Evolutionary conservation across 2,797 vertebrate species (phyloP).

Genomic region (Sebastes aleutianus): DNA sequence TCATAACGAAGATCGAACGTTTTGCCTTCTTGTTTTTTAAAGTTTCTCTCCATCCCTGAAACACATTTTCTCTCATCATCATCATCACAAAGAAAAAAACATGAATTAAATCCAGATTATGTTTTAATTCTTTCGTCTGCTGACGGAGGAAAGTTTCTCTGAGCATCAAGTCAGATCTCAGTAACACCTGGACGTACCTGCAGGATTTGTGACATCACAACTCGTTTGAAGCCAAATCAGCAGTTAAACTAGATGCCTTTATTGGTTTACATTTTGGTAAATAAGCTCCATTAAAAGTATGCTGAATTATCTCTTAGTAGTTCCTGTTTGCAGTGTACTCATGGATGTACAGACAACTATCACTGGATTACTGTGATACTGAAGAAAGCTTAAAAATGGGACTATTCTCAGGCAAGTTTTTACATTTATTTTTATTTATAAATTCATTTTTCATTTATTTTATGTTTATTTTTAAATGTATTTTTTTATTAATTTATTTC

Average conservation of each 20-base stretch:
- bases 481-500: too few relatives aligned
- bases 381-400: neutral
- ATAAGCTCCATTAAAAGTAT: neutral
- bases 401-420: neutral
- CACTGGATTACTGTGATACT: neutral
- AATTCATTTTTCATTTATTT: too few relatives aligned
- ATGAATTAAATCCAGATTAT: too few relatives aligned
- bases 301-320: neutral
- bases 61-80: neutral
- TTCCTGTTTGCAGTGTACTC: neutral
- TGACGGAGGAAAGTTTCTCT: neutral
- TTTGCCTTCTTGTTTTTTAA: neutral
- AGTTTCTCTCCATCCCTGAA: slow-evolving; percentile 67
- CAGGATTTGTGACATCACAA: neutral
- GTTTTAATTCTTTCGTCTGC: too few relatives aligned
- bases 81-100: neutral
- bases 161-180: neutral
- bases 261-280: too few relatives aligned
- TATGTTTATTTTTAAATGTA: too few relatives aligned
- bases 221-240: neutral
- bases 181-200: neutral
- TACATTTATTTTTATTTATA: too few relatives aligned
- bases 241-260: too few relatives aligned
- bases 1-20: slow-evolving; percentile 64
- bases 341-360: too few relatives aligned